Percentiles rank a stretch among this genome's conserved stretches.
Evolutionary conservation across 2,113 vertebrate species (phyloP).

Genomic region (Theropithecus gelada): DNA sequence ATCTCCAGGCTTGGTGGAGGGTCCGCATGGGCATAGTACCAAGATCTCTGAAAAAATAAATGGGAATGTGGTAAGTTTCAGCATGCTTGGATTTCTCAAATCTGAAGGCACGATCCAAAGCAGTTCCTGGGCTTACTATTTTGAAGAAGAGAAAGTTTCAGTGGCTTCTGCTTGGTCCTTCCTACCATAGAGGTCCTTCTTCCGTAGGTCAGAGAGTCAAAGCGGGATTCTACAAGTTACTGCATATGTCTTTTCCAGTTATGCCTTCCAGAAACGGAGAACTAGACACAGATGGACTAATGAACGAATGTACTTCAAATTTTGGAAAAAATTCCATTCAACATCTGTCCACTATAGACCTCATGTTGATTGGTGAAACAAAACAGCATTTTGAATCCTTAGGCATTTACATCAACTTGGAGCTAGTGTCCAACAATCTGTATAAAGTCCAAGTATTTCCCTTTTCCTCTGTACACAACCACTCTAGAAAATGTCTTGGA

Average conservation of each 20-base stretch:
- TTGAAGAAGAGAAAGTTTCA: background rate
- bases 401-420: background rate
- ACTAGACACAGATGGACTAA: background rate
- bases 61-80: background rate
- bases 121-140: background rate
- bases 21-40: background rate
- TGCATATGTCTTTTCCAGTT: background rate
- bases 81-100: background rate
- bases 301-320: background rate
- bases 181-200: background rate
- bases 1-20: background rate
- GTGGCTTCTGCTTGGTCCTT: background rate
- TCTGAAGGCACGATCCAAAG: background rate
- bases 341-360: background rate
- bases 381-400: background rate
- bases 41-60: background rate
- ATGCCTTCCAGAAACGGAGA: background rate
- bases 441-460: background rate
- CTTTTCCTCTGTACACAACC: background rate
- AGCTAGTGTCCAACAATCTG: background rate
- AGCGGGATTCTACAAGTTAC: background rate
- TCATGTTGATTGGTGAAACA: background rate
- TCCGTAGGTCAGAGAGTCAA: background rate
- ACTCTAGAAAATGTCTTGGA: background rate
- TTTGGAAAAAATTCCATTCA: background rate